These are phyloP conservation scores for Silurus meridionalis DNA, from an alignment of 2,113 vertebrate genomes.

Conservation along the genomic window DNA sequence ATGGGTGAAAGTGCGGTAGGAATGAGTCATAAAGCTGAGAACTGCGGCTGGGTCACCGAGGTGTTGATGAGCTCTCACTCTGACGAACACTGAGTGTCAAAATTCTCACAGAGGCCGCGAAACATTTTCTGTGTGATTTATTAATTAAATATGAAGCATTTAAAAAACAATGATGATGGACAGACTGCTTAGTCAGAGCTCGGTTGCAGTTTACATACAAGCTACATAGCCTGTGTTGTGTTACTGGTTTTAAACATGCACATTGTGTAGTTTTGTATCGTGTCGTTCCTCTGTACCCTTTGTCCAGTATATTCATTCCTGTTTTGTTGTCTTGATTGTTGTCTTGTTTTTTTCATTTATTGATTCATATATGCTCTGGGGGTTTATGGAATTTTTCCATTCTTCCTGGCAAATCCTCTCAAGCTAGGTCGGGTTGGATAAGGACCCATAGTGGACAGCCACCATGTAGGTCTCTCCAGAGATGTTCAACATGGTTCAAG, in stretches of 20 bases:
- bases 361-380: background rate
- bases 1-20: background rate
- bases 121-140: slow-evolving; percentile 17
- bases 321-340: background rate
- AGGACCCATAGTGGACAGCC: no score
- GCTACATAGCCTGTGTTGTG: background rate
- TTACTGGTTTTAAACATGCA: background rate
- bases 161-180: background rate
- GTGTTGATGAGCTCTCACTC: slow-evolving; percentile 35
- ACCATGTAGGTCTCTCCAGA: no score
- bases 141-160: background rate
- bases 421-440: no score
- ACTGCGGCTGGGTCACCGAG: slow-evolving; percentile 10
- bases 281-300: background rate
- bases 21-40: slow-evolving; percentile 34
- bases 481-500: no score
- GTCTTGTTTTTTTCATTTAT: background rate
- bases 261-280: background rate
- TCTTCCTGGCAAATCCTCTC: background rate
- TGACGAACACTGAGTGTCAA: slow-evolving; percentile 10
- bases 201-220: background rate
- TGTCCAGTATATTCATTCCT: background rate
- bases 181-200: slow-evolving; percentile 1
- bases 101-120: slow-evolving; percentile 9
- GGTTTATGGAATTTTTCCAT: no score